These are phyloP conservation scores for Gibbula magus DNA, from an alignment of 2,888 invertebrate genomes.

Conservation along the genomic window DNA sequence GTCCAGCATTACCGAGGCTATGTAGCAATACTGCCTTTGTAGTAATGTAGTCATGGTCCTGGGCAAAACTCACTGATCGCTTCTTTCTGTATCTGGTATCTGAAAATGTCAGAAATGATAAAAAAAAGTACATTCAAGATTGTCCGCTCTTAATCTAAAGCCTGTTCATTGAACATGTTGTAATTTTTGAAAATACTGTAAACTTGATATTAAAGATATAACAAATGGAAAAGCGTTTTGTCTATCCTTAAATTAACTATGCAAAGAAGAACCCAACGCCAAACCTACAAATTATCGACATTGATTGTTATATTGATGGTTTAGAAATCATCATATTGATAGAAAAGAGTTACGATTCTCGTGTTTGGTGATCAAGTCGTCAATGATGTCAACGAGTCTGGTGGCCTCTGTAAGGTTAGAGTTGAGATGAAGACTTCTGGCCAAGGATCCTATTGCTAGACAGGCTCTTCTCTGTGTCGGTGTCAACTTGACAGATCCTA, in stretches of 20 bases:
- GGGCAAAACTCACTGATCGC: slow-evolving; percentile 35
- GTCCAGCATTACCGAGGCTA: slow-evolving; percentile 57
- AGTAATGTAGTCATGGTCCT: slow-evolving; percentile 40
- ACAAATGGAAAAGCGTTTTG: too few species aligned
- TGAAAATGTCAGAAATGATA: background rate
- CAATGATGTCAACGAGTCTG: slow-evolving; percentile 44
- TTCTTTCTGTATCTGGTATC: slow-evolving; percentile 20
- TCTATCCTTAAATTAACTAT: too few species aligned
- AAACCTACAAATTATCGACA: too few species aligned
- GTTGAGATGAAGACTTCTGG: slow-evolving; percentile 43
- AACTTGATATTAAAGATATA: too few species aligned
- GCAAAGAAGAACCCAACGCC: too few species aligned
- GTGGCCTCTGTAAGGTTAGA: slow-evolving; percentile 40
- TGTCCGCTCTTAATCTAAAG: too few species aligned
- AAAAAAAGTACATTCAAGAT: too few species aligned
- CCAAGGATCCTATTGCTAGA: slow-evolving; percentile 50
- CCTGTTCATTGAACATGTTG: too few species aligned
- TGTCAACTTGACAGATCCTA: slow-evolving; percentile 31
- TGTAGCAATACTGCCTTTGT: slow-evolving; percentile 54
- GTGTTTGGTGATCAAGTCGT: slow-evolving; percentile 44
- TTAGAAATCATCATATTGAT: background rate
- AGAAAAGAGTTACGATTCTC: slow-evolving; percentile 31
- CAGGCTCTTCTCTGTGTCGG: slow-evolving; percentile 53
- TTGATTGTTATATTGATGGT: background rate
- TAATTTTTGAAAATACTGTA: too few species aligned